phyloP scores from a whole-genome alignment of 2,797 vertebrate species.

The Synanceia verrucosa region DNA sequence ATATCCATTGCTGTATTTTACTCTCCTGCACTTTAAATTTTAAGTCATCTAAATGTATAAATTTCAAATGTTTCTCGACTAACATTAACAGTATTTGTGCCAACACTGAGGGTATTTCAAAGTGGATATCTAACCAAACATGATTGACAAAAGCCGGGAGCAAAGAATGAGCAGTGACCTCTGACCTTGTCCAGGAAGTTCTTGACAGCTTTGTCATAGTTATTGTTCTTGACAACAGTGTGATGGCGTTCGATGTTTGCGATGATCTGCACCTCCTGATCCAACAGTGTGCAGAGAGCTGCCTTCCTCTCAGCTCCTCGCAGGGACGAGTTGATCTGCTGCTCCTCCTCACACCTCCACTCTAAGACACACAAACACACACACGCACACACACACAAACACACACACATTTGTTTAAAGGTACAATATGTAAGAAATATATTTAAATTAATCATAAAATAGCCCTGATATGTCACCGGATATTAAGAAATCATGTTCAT shows the following conservation, averaged over 20 bases:
- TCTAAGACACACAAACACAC: slow-evolving; percentile 71
- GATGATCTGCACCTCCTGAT: slow-evolving; percentile 88
- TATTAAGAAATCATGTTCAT: too few species aligned
- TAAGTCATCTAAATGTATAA: background rate
- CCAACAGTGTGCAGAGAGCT: slow-evolving; percentile 87
- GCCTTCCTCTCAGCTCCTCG: slow-evolving; percentile 89
- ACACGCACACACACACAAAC: background rate
- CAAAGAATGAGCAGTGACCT: slow-evolving; percentile 4
- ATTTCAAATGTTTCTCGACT: background rate
- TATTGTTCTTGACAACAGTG: slow-evolving; percentile 65
- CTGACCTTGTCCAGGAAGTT: slow-evolving; percentile 89
- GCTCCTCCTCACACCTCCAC: slow-evolving; percentile 86
- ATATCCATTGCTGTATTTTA: too few species aligned
- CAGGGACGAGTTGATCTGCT: slow-evolving; percentile 78
- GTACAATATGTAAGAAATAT: too few species aligned
- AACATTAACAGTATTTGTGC: background rate
- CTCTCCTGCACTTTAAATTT: background rate
- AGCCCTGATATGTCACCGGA: too few species aligned
- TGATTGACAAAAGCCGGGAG: background rate
- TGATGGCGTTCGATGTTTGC: slow-evolving; percentile 85
- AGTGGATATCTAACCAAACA: background rate
- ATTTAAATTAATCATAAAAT: too few species aligned
- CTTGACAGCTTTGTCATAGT: slow-evolving; percentile 75
- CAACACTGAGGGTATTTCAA: background rate
- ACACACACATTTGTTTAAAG: too few species aligned